Conservation (phyloP, 2,113 vertebrate species). For the Otolemur garnettii region DNA sequence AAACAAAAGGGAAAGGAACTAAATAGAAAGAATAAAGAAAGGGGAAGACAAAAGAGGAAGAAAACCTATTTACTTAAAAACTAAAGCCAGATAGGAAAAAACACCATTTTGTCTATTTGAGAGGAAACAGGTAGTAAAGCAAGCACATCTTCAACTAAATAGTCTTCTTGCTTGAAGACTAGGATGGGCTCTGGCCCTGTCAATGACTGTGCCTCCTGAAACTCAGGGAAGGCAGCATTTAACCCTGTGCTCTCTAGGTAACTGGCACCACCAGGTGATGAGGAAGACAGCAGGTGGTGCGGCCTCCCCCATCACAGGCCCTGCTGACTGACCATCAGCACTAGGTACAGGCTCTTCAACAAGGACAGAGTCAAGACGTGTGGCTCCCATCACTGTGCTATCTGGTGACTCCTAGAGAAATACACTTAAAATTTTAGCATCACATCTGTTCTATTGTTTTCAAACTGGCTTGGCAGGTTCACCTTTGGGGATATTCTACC, state of each 20-base stretch:
- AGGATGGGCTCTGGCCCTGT: neutral
- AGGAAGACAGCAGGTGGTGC: too few species aligned
- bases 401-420: neutral
- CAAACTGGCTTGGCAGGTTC: neutral
- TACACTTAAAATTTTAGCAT: constrained; percentile 15
- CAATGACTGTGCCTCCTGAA: neutral
- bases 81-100: neutral
- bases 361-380: neutral
- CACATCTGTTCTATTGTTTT: neutral
- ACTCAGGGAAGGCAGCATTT: neutral
- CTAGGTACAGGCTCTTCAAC: neutral
- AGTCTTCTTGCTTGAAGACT: constrained; percentile 6
- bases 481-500: neutral
- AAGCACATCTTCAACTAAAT: neutral
- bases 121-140: neutral
- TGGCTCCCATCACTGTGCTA: neutral
- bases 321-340: neutral
- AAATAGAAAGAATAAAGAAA: neutral
- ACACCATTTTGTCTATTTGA: neutral
- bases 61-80: neutral
- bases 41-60: neutral
- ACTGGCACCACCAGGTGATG: too few species aligned
- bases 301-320: too few species aligned
- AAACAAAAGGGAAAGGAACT: neutral
- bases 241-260: too few species aligned